These are phyloP conservation scores for Perca flavescens DNA, from an alignment of 2,113 vertebrate species.

Conservation along the genomic window DNA sequence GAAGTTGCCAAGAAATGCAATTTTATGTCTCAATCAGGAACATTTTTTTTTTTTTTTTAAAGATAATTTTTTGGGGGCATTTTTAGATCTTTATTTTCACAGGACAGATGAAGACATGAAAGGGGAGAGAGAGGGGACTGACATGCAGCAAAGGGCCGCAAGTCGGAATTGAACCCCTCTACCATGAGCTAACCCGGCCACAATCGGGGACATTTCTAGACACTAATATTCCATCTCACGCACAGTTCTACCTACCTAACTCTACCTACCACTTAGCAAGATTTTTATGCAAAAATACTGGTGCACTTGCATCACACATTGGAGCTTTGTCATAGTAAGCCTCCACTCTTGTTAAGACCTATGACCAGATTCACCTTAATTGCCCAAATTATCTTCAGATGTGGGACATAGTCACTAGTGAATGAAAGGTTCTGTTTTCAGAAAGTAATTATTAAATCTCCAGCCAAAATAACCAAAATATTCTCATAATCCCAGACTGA, in stretches of 20 bases:
- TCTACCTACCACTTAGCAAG: not conserved
- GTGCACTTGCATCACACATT: not conserved
- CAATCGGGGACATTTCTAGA: not conserved
- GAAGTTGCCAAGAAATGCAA: not conserved
- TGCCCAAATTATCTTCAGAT: constrained; percentile 6
- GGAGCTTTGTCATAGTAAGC: not conserved
- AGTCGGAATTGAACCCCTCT: no score
- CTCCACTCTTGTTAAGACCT: not conserved
- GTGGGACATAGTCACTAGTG: constrained; percentile 3
- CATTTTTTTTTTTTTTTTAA: not conserved
- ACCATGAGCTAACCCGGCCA: no score
- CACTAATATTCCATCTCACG: not conserved
- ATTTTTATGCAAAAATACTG: not conserved
- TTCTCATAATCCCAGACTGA: constrained; percentile 1
- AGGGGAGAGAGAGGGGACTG: no score
- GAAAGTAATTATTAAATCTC: constrained; percentile 3
- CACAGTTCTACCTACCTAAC: not conserved
- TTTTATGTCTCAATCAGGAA: not conserved
- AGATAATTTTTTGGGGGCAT: no score
- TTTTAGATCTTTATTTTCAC: no score
- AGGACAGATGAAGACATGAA: no score
- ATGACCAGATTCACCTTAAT: not conserved
- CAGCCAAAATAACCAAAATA: constrained; percentile 1
- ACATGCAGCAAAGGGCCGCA: no score
- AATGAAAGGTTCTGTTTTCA: not conserved